These are phyloP conservation scores for Brachionus plicatilis DNA, from an alignment of 1,140 invertebrate genomes.

Conservation along the genomic window DNA sequence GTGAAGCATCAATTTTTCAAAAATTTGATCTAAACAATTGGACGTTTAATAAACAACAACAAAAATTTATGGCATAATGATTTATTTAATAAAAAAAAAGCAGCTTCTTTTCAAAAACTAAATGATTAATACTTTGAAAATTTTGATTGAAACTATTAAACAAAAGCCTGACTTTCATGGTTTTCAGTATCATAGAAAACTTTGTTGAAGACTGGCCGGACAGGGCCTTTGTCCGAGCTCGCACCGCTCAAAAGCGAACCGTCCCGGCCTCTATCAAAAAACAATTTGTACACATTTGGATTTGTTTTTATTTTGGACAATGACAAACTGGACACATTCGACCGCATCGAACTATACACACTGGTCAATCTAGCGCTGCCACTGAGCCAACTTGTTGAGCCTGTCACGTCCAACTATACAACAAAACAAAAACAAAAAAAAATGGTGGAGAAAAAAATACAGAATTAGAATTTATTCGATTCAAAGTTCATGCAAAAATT, in stretches of 20 bases:
- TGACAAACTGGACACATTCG: not conserved
- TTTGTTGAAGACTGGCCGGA: not conserved
- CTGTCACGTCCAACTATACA: slow-evolving; percentile 12
- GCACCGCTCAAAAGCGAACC: not conserved
- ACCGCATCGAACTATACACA: not conserved
- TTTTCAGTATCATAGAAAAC: not conserved
- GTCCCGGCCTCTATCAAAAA: not conserved
- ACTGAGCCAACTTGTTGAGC: not conserved
- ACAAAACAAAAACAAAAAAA: not conserved
- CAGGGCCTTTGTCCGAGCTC: not conserved
- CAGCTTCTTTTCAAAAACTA: not conserved
- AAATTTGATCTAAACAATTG: too few relatives aligned
- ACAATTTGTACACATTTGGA: slow-evolving; percentile 33
- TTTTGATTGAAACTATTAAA: not conserved
- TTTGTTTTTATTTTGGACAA: not conserved
- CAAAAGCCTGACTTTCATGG: slow-evolving; percentile 13
- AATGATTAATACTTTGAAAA: not conserved
- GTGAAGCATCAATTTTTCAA: too few relatives aligned
- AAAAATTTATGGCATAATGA: not conserved
- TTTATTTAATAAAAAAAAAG: not conserved
- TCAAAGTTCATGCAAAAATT: not conserved
- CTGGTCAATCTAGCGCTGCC: not conserved
- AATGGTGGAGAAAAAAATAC: not conserved
- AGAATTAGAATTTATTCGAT: not conserved
- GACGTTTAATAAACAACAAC: too few relatives aligned